A percentile compares a stretch with the other conserved stretches of the same genome.
Evolutionary conservation across 2,797 vertebrate species (phyloP).

Genomic region (Cyclopterus lumpus): DNA sequence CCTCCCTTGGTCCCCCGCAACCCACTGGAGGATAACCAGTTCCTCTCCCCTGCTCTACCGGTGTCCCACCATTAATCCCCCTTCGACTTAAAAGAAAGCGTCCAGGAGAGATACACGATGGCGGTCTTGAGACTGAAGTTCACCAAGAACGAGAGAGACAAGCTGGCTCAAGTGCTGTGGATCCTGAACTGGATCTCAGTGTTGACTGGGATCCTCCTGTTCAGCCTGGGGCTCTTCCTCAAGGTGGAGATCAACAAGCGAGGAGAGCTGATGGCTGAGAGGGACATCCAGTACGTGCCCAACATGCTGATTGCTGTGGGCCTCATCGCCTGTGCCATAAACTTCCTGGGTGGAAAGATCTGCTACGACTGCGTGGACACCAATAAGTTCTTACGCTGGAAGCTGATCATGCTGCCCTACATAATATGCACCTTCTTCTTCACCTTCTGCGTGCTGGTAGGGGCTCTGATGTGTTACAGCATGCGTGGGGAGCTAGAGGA

Average conservation of each 20-base stretch:
- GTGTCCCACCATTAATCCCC: slow-evolving; percentile 49
- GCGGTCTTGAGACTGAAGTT: slow-evolving; percentile 91
- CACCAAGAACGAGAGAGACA: slow-evolving; percentile 90
- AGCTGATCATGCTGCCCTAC: slow-evolving; percentile 92
- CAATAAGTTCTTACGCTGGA: slow-evolving; percentile 91
- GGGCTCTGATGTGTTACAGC: slow-evolving; percentile 92
- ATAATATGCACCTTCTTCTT: slow-evolving; percentile 92
- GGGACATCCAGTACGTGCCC: slow-evolving; percentile 88
- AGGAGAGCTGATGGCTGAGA: slow-evolving; percentile 89
- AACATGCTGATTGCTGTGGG: slow-evolving; percentile 92
- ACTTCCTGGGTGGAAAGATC: slow-evolving; percentile 94
- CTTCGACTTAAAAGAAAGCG: slow-evolving; percentile 32
- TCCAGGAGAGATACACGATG: slow-evolving; percentile 76
- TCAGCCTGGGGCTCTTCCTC: slow-evolving; percentile 91
- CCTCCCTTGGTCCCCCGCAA: slow-evolving; percentile 33
- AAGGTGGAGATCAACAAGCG: slow-evolving; percentile 93
- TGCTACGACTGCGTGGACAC: slow-evolving; percentile 93
- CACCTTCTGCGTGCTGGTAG: slow-evolving; percentile 90
- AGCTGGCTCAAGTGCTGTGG: slow-evolving; percentile 93
- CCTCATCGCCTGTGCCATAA: slow-evolving; percentile 90
- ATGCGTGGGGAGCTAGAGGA: slow-evolving; percentile 90
- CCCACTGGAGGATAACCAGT: slow-evolving; percentile 53
- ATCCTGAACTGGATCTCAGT: slow-evolving; percentile 95
- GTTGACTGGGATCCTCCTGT: slow-evolving; percentile 87
- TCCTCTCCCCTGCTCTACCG: slow-evolving; percentile 51